Conservation (phyloP, 2,113 vertebrate species). For the Trogon surrucura region DNA sequence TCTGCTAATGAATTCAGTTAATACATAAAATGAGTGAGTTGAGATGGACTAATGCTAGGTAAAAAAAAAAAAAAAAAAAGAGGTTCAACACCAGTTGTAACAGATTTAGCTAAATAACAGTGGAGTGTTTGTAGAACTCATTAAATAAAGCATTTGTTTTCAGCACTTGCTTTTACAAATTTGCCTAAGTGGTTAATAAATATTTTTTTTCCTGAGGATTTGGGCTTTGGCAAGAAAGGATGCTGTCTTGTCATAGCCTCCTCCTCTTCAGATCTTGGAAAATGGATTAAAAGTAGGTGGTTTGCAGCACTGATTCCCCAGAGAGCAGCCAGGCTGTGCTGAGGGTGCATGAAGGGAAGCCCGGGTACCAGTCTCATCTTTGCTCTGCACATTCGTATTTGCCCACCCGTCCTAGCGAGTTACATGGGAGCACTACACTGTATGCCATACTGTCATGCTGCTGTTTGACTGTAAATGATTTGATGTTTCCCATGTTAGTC, state of each 20-base stretch:
- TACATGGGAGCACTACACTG: fast-evolving
- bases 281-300: neutral
- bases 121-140: neutral
- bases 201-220: neutral
- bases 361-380: fast-evolving
- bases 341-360: neutral
- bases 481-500: neutral
- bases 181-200: neutral
- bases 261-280: neutral
- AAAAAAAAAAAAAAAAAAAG: neutral
- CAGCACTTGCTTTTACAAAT: neutral
- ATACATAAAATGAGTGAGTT: neutral
- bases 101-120: neutral
- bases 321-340: neutral
- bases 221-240: neutral
- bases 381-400: fast-evolving
- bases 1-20: neutral
- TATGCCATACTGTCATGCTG: neutral
- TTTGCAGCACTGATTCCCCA: neutral
- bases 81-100: neutral
- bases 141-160: neutral
- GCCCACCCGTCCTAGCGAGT: neutral
- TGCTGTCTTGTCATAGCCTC: neutral
- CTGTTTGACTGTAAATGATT: neutral
- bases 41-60: neutral